Evolutionary conservation across 2,797 vertebrate genomes (phyloP).

Genomic region (Valencia hispanica): DNA sequence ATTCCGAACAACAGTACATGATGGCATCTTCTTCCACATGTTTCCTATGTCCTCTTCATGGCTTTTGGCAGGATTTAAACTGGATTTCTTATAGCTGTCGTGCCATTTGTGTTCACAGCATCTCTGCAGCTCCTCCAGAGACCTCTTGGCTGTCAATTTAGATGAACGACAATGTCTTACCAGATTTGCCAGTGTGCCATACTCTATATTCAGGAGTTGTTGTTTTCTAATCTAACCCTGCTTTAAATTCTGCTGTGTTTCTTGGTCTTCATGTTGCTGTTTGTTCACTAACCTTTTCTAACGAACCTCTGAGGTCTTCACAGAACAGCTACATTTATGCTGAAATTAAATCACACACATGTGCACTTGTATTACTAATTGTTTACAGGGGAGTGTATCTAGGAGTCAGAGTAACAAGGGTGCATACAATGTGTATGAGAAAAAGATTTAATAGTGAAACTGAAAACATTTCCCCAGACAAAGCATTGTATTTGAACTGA

Average conservation of each 20-base stretch:
- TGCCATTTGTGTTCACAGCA: background rate
- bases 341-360: too few relatives aligned
- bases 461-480: slow-evolving; percentile 1
- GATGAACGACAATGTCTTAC: background rate
- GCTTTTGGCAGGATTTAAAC: background rate
- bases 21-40: background rate
- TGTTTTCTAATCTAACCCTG: too few relatives aligned
- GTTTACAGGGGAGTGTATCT: background rate
- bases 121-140: background rate
- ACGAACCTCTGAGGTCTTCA: too few relatives aligned
- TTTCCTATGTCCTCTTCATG: too few relatives aligned
- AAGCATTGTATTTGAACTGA: background rate
- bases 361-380: too few relatives aligned
- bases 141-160: background rate
- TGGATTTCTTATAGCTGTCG: background rate
- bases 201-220: too few relatives aligned
- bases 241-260: too few relatives aligned
- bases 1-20: background rate
- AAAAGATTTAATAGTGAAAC: background rate
- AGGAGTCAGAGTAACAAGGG: background rate
- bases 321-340: too few relatives aligned
- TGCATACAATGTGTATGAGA: background rate
- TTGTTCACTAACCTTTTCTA: too few relatives aligned
- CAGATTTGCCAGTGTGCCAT: background rate
- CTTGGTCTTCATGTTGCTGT: too few relatives aligned